phyloP scores from a whole-genome alignment of 2,797 vertebrate genomes.

The Paguma larvata region DNA sequence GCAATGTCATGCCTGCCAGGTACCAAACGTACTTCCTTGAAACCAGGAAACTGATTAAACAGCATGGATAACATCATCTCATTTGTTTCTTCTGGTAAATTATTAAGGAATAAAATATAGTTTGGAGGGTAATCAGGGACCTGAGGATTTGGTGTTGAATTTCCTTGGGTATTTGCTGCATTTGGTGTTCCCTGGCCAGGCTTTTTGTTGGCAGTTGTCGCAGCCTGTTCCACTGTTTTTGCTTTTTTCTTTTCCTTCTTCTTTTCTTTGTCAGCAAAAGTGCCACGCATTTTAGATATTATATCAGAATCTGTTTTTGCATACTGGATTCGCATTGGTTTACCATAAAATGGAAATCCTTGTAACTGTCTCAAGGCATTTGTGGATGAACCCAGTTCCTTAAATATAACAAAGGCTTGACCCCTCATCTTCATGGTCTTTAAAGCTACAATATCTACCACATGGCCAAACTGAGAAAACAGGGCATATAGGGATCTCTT shows the following conservation, averaged over 20 bases:
- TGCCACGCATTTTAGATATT: no score
- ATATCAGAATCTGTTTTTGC: no score
- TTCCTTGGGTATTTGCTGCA: no score
- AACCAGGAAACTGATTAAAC: slow-evolving; percentile 99
- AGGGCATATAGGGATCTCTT: slow-evolving; percentile 97
- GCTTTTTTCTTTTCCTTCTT: no score
- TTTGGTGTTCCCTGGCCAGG: no score
- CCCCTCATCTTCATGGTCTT: slow-evolving; percentile 98
- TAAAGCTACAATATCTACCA: slow-evolving; percentile 96
- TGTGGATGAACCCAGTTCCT: slow-evolving; percentile 95
- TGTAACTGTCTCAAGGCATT: slow-evolving; percentile 97
- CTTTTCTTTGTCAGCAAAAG: no score
- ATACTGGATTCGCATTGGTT: no score
- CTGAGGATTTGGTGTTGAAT: no score
- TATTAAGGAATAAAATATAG: slow-evolving; percentile 98
- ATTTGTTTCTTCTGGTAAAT: slow-evolving; percentile 98
- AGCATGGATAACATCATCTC: slow-evolving; percentile 99
- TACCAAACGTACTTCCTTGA: slow-evolving; percentile 98
- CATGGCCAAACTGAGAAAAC: slow-evolving; percentile 98
- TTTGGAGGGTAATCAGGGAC: slow-evolving; percentile 98
- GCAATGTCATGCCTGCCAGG: slow-evolving; percentile 98
- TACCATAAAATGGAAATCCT: slow-evolving; percentile 98
- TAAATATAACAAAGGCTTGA: slow-evolving; percentile 99
- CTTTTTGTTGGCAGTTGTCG: no score
- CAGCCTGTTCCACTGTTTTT: no score